Base-by-base conservation (phyloP, 2,888 invertebrate species). In the Fissipunctia ypsillon region DNA sequence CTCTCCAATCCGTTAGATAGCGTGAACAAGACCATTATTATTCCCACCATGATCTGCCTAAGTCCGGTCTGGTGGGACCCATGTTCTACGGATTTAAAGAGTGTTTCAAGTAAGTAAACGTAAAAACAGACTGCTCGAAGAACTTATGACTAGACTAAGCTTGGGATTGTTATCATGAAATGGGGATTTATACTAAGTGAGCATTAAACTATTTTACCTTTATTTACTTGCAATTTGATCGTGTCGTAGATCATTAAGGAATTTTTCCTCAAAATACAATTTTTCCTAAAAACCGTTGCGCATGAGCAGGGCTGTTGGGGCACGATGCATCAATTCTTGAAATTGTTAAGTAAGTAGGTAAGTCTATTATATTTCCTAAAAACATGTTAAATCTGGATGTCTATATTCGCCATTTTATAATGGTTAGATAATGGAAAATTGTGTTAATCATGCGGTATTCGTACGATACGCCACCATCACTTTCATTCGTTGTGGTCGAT, bases 81-180 rank as follows among this genome's bases (percentile, higher is more conserved):
- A 57, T 31, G 16, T 45, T 16, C 6, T 38, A 12, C 38, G 28
- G 63, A 38, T 41, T 48, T 38, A 25, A 31, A 45, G 25, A 59
- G 43, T 52, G 70, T 77, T 59, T 70, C 57, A 76, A 76, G 70
- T 76, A 70, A 70, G 71, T 71, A 60, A 78, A 78, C 28, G 63
- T 59, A 57, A 57, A 72, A 60, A 54, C 59, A 38, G 74, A 43
- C 60, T 67, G 67, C 59, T 63, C 67, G 35, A 38, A 60, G 38
- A 52, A 68, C 68, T 60, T 75, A 75, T 75, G 75, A 75, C 60
- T 76, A 75, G 76, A 25, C 52, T 75, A 75, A 52, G 75, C 22
- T 57, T 16, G 35, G 41, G 14, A 43, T 64, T 65, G 16, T 50
- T 65, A n/a, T 43, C 43, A 19, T 28, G 35, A 38, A 45, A 75